Percentiles rank a stretch among this genome's conserved stretches.
These are phyloP conservation scores for Netelia inedita DNA, from an alignment of 2,888 invertebrate genomes.

Conservation along the genomic window DNA sequence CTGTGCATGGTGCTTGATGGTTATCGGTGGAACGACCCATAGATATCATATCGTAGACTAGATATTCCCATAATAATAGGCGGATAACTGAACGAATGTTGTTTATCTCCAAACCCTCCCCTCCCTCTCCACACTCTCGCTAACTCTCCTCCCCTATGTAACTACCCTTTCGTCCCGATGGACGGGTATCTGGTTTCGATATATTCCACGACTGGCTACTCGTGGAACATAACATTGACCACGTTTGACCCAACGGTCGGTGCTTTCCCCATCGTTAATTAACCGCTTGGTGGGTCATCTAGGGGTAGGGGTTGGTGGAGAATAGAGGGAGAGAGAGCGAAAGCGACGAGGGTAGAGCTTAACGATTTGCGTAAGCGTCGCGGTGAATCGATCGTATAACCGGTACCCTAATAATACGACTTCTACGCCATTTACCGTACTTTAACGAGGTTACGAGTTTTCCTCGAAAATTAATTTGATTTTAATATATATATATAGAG, in stretches of 20 bases:
- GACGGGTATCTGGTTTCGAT: constrained; percentile 55
- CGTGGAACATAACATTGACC: constrained; percentile 51
- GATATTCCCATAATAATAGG: constrained; percentile 57
- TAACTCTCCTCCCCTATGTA: not conserved
- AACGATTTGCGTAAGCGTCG: constrained; percentile 66
- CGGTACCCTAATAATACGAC: constrained; percentile 44
- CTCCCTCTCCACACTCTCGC: not conserved
- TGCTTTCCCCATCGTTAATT: constrained; percentile 67
- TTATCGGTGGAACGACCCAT: too few species aligned
- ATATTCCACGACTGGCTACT: constrained; percentile 32
- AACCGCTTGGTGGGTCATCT: constrained; percentile 59
- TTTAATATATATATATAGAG: not conserved
- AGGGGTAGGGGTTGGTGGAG: not conserved
- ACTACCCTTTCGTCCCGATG: constrained; percentile 34
- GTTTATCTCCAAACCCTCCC: not conserved
- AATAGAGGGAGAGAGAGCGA: constrained; percentile 4
- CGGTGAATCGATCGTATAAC: constrained; percentile 61
- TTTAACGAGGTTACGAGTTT: constrained; percentile 26
- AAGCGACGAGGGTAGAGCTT: constrained; percentile 30
- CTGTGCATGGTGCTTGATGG: too few species aligned
- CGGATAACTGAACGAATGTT: constrained; percentile 44
- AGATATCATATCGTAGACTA: not conserved
- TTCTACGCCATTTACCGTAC: constrained; percentile 45
- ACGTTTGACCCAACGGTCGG: constrained; percentile 51
- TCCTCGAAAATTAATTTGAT: constrained; percentile 32